Conservation (phyloP, 1,140 invertebrate genomes). For the Drosophila melanogaster region Release_6_plus_ISO1_MT NT_033777.3:13194501-13195000, state of each 20-base stretch:
- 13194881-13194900: conserved; percentile 11
- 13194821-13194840: conserved; percentile 32
- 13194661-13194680: background rate
- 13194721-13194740: background rate
- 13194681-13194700: background rate
- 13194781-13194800: background rate
- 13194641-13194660: background rate
- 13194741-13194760: background rate
- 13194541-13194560: conserved; percentile 14
- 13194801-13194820: conserved; percentile 38
- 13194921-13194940: conserved; percentile 78
- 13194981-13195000: conserved; percentile 57
- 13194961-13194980: conserved; percentile 81
- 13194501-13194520: conserved; percentile 64
- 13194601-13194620: background rate
- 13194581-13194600: background rate
- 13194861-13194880: conserved; percentile 23
- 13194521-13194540: conserved; percentile 60
- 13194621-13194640: background rate
- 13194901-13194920: conserved; percentile 74
- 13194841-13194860: conserved; percentile 25
- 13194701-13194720: too few relatives aligned
- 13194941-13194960: conserved; percentile 71
- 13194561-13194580: background rate
- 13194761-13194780: background rate